Percentiles rank a stretch among this genome's conserved stretches.
These are phyloP conservation scores for Cremastinae sp. DNA, from an alignment of 2,888 invertebrate species.

Conservation along the genomic window DNA sequence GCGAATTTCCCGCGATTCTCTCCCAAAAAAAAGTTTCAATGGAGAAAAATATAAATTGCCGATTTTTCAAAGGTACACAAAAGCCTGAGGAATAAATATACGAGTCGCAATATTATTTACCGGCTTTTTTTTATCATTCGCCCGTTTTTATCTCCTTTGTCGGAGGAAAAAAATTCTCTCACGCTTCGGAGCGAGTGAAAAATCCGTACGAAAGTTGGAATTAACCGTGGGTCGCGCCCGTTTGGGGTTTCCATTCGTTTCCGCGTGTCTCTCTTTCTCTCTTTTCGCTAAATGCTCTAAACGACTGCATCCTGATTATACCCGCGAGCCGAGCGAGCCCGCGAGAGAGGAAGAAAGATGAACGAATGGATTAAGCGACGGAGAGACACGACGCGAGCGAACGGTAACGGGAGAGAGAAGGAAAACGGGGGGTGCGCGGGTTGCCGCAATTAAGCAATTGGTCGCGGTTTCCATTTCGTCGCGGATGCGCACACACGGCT, in stretches of 20 bases:
- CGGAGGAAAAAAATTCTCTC: slow-evolving; percentile 9
- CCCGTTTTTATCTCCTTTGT: not conserved
- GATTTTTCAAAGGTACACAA: not conserved
- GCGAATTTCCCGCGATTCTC: not conserved
- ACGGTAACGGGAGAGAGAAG: slow-evolving; percentile 11
- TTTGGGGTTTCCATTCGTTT: slow-evolving; percentile 45
- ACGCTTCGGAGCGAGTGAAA: not conserved
- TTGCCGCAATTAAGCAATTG: slow-evolving; percentile 78
- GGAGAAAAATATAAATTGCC: not conserved
- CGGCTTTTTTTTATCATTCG: not conserved
- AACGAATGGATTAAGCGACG: slow-evolving; percentile 16
- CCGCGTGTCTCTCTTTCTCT: slow-evolving; percentile 59
- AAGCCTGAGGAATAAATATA: too few species aligned
- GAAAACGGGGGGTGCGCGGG: slow-evolving; percentile 58
- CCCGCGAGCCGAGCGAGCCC: slow-evolving; percentile 44
- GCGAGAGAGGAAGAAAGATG: slow-evolving; percentile 23
- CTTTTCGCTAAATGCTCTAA: slow-evolving; percentile 72
- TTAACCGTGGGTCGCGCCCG: slow-evolving; percentile 73
- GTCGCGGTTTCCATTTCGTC: slow-evolving; percentile 76
- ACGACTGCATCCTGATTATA: slow-evolving; percentile 79
- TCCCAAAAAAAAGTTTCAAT: too few species aligned
- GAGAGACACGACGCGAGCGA: slow-evolving; percentile 27
- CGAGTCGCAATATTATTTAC: not conserved
- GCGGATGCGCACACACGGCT: slow-evolving; percentile 65
- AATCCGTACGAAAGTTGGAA: slow-evolving; percentile 35